Percentiles rank a stretch among this genome's conserved stretches.
Evolutionary conservation across 2,797 vertebrate species (phyloP).

Genomic region (Sandelia bainsii): DNA sequence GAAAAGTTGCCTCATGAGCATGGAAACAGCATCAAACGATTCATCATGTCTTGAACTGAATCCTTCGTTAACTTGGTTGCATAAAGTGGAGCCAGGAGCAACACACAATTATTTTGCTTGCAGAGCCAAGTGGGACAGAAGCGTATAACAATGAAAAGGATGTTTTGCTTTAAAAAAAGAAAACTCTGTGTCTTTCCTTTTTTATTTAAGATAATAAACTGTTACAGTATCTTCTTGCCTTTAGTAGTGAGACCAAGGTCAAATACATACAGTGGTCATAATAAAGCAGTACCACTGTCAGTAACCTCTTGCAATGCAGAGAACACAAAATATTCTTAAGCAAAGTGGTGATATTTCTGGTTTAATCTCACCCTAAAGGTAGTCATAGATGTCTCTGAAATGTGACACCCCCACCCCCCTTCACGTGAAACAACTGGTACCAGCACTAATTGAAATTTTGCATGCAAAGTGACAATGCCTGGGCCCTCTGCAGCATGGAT

Average conservation of each 20-base stretch:
- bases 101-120: slow-evolving; percentile 29
- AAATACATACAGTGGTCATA: not conserved
- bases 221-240: not conserved
- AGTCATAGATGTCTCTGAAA: slow-evolving; percentile 78
- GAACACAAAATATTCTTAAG: slow-evolving; percentile 37
- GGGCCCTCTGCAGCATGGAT: slow-evolving; percentile 85
- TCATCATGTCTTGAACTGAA: slow-evolving; percentile 31
- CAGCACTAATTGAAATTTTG: slow-evolving; percentile 91
- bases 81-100: slow-evolving; percentile 49
- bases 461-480: slow-evolving; percentile 88
- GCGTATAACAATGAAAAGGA: slow-evolving; percentile 3
- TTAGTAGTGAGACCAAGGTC: not conserved
- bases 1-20: slow-evolving; percentile 49
- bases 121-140: slow-evolving; percentile 28
- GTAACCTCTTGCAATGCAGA: slow-evolving; percentile 41
- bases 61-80: slow-evolving; percentile 40
- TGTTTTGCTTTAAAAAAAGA: not conserved
- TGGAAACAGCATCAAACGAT: slow-evolving; percentile 50
- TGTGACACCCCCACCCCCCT: slow-evolving; percentile 76
- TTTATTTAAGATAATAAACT: slow-evolving; percentile 10
- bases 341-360: slow-evolving; percentile 58
- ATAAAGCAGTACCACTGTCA: slow-evolving; percentile 7
- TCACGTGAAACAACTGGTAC: slow-evolving; percentile 87
- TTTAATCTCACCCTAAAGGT: slow-evolving; percentile 80
- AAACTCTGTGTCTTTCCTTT: not conserved